phyloP scores from a whole-genome alignment of 2,888 invertebrate genomes.

The Calliphora vomitoria region DNA sequence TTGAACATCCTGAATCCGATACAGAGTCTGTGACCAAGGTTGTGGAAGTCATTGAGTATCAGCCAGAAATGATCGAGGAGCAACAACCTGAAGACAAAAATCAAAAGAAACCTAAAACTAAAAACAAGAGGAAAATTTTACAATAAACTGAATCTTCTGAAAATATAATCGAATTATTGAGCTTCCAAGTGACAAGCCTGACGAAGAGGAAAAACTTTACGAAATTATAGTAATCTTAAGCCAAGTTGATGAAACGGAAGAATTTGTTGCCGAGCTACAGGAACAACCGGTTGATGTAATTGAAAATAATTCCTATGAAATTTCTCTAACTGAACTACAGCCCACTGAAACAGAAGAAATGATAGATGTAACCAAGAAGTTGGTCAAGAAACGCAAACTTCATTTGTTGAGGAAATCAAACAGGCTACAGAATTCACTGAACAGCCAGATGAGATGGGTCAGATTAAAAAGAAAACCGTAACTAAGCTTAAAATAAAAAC shows the following conservation, averaged over 20 bases:
- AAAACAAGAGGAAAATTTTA: conserved; percentile 82
- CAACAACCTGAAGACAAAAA: conserved; percentile 77
- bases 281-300: conserved; percentile 77
- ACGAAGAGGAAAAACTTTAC: conserved; percentile 74
- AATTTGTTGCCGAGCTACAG: conserved; percentile 79
- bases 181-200: conserved; percentile 77
- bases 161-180: conserved; percentile 84
- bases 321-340: conserved; percentile 80
- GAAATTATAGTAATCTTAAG: conserved; percentile 78
- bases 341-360: conserved; percentile 77
- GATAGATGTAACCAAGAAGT: conserved; percentile 76
- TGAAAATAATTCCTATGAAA: conserved; percentile 78
- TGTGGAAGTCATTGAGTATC: conserved; percentile 78
- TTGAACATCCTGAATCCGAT: conserved; percentile 76
- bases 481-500: conserved; percentile 80
- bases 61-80: conserved; percentile 76
- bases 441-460: conserved; percentile 74
- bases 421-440: conserved; percentile 74
- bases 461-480: conserved; percentile 74
- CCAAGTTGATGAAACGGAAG: conserved; percentile 75
- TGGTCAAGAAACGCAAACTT: conserved; percentile 82
- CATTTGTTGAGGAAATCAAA: conserved; percentile 74
- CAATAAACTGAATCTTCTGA: conserved; percentile 83
- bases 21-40: conserved; percentile 75
- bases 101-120: conserved; percentile 79